Evolutionary conservation across 2,888 invertebrate species (phyloP).

Genomic region (Archips crataeganus): DNA sequence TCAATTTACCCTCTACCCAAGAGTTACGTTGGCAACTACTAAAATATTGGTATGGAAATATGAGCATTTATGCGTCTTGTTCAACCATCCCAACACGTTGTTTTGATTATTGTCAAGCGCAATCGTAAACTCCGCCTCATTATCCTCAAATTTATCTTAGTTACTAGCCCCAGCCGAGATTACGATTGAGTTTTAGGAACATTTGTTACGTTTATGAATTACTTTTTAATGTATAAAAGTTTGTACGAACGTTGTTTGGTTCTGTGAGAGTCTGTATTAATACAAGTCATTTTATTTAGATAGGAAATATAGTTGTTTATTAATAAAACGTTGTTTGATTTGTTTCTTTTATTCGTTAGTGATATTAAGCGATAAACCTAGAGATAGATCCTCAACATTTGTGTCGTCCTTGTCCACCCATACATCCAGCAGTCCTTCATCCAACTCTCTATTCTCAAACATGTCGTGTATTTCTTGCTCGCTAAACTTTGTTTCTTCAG

Average conservation of each 20-base stretch:
- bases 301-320: constrained; percentile 79
- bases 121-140: constrained; percentile 23
- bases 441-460: constrained; percentile 68
- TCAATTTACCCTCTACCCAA: not conserved
- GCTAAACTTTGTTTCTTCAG: constrained; percentile 53
- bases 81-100: constrained; percentile 2
- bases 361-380: constrained; percentile 27
- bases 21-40: not conserved
- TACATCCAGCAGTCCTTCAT: constrained; percentile 66
- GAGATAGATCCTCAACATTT: constrained; percentile 45
- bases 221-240: constrained; percentile 62
- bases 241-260: constrained; percentile 55
- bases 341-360: constrained; percentile 37
- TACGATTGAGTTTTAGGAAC: constrained; percentile 20
- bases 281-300: constrained; percentile 67
- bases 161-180: constrained; percentile 12
- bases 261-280: constrained; percentile 56
- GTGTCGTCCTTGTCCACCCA: constrained; percentile 59
- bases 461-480: constrained; percentile 66
- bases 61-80: not conserved
- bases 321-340: constrained; percentile 63
- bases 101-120: constrained; percentile 27
- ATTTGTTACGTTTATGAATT: constrained; percentile 59
- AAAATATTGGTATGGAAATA: not conserved
- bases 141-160: constrained; percentile 19